Conservation (phyloP, 2,888 invertebrate species). For the Noctuana brunneofusca region DNA sequence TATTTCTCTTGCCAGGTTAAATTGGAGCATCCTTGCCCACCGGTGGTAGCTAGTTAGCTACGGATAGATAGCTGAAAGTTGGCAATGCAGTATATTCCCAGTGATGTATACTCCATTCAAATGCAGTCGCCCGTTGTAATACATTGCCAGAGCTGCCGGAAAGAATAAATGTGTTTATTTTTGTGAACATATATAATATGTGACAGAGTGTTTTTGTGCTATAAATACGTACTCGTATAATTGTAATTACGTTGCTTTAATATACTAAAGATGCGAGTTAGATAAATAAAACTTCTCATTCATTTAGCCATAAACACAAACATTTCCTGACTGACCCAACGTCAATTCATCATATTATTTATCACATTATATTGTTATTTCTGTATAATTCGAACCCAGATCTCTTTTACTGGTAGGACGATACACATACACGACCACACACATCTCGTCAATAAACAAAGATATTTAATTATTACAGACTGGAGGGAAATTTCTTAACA, state of each 20-base stretch:
- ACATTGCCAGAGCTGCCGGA: constrained; percentile 7
- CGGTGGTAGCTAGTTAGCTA: background rate
- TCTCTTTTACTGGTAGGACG: background rate
- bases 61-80: constrained; percentile 8
- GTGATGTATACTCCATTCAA: constrained; percentile 30
- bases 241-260: too few relatives aligned
- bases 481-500: background rate
- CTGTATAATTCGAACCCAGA: background rate
- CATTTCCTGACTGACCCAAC: too few relatives aligned
- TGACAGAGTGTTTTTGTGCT: background rate
- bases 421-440: background rate
- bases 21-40: background rate
- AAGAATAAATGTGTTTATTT: constrained; percentile 17
- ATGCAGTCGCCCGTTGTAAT: constrained; percentile 30
- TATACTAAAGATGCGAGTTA: too few relatives aligned
- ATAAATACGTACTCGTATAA: background rate
- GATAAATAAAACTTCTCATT: too few relatives aligned
- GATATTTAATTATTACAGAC: background rate
- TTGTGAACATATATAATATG: background rate
- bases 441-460: background rate
- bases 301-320: too few relatives aligned
- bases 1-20: constrained; percentile 1
- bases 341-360: too few relatives aligned
- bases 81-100: constrained; percentile 19
- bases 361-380: too few relatives aligned